Evolutionary conservation across 2,113 vertebrate genomes (phyloP), one percentile per base, ranked within the genome.

Genomic region (Hyla sarda): DNA sequence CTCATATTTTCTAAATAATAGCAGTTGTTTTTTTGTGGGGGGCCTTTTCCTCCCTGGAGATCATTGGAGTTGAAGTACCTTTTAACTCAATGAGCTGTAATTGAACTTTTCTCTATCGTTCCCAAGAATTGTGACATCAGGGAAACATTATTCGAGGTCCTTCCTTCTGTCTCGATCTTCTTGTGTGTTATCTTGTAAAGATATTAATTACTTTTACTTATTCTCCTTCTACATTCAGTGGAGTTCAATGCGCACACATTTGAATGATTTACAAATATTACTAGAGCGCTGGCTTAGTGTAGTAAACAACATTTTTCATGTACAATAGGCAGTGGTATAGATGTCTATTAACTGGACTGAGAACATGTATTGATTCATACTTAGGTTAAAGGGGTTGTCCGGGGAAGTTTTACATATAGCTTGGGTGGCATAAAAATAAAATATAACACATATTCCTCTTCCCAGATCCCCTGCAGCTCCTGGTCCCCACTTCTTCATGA

Each of bases 11-110:
- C 47, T 41, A 54, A 76, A 84, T 65, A 84, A 58, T 60, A 48
- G 48, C 83, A 32, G 65, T 84, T 75, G 60, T 65, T 50, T 48
- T 48, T 48, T 23, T 32, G 72, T 74, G 34, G 23, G 17, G 28
- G 37, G 30, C 37, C 25, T 50, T 84, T 84, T 84, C 83, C 72
- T 62, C 72, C 72, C 83, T 10, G 19, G 71, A 45, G 34, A 75
- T 12, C 14, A 11, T 28, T 65, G 25, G 48, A 77, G 48, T 69
- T 28, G 11, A 52, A 48, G 62, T 45, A 82, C 28, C 41, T 82
- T 69, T 82, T 52, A 82, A 54, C n/a, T 73, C 13, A 13, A 73
- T 34, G 16, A 37, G 16, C 54, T 56, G 67, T 34, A n/a, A 67
- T 83, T 71, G 5, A 83, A 83, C 50, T 83, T 69, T 16, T 16